Conservation (phyloP, 2,113 vertebrate species). For the Chaetodon auriga region DNA sequence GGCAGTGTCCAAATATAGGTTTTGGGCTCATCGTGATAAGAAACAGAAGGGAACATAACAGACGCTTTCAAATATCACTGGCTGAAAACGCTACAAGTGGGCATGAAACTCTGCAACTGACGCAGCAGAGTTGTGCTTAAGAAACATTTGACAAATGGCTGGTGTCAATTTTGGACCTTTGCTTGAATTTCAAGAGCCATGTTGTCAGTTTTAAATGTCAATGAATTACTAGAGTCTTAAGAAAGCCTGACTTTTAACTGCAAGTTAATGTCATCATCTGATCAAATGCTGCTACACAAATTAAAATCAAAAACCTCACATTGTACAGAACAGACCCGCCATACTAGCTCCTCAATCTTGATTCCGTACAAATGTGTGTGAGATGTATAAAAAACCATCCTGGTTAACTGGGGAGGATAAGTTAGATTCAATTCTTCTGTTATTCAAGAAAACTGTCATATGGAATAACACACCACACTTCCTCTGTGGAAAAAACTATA, state of each 20-base stretch:
- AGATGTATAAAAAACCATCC: no score
- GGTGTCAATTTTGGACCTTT: background rate
- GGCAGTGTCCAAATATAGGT: background rate
- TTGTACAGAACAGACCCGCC: no score
- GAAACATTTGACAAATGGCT: background rate
- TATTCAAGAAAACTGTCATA: no score
- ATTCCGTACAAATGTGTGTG: no score
- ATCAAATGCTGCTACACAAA: no score
- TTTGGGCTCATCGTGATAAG: background rate
- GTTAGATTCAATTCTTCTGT: no score
- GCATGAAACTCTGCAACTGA: background rate
- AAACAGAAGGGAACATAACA: background rate
- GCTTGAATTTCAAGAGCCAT: background rate
- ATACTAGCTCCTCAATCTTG: no score
- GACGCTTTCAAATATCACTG: background rate
- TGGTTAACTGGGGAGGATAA: no score
- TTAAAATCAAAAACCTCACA: no score
- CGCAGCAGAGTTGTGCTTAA: background rate
- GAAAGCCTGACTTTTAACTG: background rate
- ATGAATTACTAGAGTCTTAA: background rate
- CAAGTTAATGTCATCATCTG: background rate
- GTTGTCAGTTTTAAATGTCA: background rate
- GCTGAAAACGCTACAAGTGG: background rate
- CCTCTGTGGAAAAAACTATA: no score
- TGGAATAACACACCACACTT: no score